These are phyloP conservation scores for Carassius auratus DNA, from an alignment of 2,113 vertebrate genomes.

Conservation along the genomic window DNA sequence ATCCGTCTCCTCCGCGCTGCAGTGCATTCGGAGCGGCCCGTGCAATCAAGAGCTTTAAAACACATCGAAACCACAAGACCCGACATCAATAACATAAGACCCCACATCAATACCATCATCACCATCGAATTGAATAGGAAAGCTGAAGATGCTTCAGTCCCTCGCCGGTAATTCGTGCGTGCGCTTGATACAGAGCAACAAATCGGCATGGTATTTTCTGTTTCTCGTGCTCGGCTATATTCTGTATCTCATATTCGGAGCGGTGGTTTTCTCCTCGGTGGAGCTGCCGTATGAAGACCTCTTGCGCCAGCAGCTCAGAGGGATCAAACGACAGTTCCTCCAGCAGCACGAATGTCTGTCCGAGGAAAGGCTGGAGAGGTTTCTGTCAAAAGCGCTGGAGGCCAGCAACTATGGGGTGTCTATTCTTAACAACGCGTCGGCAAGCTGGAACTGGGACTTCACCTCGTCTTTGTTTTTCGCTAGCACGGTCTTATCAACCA, in stretches of 20 bases:
- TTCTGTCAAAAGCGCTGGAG: constrained; percentile 85
- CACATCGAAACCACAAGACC: neutral
- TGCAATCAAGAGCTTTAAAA: constrained; percentile 4
- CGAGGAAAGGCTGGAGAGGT: constrained; percentile 86
- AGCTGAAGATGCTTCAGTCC: constrained; percentile 88
- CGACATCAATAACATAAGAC: neutral
- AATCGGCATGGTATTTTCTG: constrained; percentile 89
- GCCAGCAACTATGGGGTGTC: constrained; percentile 96
- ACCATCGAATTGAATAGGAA: neutral
- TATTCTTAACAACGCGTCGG: constrained; percentile 88
- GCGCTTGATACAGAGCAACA: constrained; percentile 88
- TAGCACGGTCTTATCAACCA: constrained; percentile 95
- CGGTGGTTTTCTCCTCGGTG: constrained; percentile 93
- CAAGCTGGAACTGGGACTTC: constrained; percentile 98
- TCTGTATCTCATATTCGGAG: constrained; percentile 92
- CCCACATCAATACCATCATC: neutral
- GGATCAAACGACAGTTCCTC: constrained; percentile 85
- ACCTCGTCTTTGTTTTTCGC: constrained; percentile 94
- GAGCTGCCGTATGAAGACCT: constrained; percentile 92
- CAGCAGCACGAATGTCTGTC: constrained; percentile 87
- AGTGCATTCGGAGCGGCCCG: neutral
- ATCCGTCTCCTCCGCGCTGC: constrained; percentile 34
- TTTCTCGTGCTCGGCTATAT: constrained; percentile 85
- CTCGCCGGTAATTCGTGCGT: constrained; percentile 86
- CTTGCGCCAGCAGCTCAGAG: constrained; percentile 86